Evolutionary conservation across 2,113 vertebrate species (phyloP), one percentile per base, ranked within the genome.

Genomic region (Deroptyus accipitrinus): DNA sequence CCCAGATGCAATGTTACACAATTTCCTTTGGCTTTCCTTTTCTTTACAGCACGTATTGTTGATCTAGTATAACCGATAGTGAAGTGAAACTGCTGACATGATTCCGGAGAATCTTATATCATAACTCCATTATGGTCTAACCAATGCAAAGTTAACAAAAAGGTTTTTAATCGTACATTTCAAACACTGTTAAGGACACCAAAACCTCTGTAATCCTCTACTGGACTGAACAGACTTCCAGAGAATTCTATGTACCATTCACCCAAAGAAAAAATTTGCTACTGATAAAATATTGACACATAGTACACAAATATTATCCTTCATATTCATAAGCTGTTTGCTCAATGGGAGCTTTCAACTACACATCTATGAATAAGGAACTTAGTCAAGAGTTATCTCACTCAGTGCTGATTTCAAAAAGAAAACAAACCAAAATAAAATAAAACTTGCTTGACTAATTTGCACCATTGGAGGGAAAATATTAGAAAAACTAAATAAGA

Each of bases 241-340:
- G 37, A 89, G 20, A 77, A 69, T 78, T 93, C 95, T 75, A 57
- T 59, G 49, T 55, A 67, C 6, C 11, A 44, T 46, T 92, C 17
- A 79, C 9, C 1, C 20, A 4, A 31, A 79, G 42, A 76, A 93
- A 83, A 95, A 86, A 35, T 55, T 52, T 90, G 24, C 39, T 69
- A 22, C 51, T 93, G 37, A 63, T 94, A 83, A 91, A 95, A 97
- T 95, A 95, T 94, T 97, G 92, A 95, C 81, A 61, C 42, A 94
- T 3, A 91, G 70, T 61, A 72, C 37, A 95, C 68, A 96, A 95
- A 96, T 94, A 96, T 96, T 95, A 97, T 95, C 77, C 55, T 96
- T 96, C 77, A 87, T 78, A 88, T 94, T 94, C 77, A 54, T 96
- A 87, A 91, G 39, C 69, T 95, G 51, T 86, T 94, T 96, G 66